Conservation (phyloP, 1,140 invertebrate genomes). For the Ceratina australensis region DNA sequence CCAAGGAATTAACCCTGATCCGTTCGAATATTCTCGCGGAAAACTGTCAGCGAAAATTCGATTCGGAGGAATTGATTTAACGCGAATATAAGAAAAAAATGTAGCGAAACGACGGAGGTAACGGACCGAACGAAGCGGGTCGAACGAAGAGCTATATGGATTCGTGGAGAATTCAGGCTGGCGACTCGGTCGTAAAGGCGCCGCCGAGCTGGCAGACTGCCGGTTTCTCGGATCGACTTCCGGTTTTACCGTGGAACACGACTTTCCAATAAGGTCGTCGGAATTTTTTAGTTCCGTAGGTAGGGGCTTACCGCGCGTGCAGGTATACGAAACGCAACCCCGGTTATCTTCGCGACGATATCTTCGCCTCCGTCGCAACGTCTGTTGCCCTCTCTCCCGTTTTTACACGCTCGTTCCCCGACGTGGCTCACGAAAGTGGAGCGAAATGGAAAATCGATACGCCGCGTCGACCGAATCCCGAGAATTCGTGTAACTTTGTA, state of each 20-base stretch:
- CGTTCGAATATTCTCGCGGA: too few species aligned
- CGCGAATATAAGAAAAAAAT: too few species aligned
- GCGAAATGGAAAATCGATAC: background rate
- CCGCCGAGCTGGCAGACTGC: background rate
- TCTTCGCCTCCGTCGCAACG: background rate
- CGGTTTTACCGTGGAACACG: slow-evolving; percentile 72
- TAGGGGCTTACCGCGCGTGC: slow-evolving; percentile 10
- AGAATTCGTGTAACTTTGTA: background rate
- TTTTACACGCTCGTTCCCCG: background rate
- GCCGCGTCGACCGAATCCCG: background rate
- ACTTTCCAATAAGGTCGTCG: slow-evolving; percentile 74
- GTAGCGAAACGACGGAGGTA: too few species aligned
- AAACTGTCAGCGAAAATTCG: too few species aligned
- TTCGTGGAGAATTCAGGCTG: background rate
- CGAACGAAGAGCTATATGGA: too few species aligned
- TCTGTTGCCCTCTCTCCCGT: too few species aligned
- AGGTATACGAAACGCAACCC: slow-evolving; percentile 65
- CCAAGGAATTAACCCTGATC: too few species aligned
- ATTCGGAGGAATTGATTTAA: too few species aligned
- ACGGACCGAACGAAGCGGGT: too few species aligned
- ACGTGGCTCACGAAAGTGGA: background rate
- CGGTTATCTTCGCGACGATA: slow-evolving; percentile 48
- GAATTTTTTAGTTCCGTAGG: too few species aligned
- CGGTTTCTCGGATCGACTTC: slow-evolving; percentile 61
- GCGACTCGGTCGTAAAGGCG: background rate